phyloP scores from a whole-genome alignment of 2,888 invertebrate genomes.

The Brachyptera putata region DNA sequence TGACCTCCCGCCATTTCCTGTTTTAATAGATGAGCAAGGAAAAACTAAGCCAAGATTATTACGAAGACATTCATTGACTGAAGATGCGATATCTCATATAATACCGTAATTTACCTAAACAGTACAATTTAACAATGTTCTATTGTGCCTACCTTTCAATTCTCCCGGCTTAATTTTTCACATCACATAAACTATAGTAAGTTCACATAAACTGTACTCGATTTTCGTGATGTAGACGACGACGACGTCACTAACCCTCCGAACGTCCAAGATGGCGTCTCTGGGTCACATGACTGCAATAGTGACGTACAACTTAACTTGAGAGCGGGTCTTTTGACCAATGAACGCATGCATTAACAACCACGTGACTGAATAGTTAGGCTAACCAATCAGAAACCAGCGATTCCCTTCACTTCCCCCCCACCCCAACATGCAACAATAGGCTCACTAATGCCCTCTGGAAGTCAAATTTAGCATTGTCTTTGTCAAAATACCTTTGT shows the following conservation, averaged over 20 bases:
- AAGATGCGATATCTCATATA: too few relatives aligned
- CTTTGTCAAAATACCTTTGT: not conserved
- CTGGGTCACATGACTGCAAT: conserved; percentile 53
- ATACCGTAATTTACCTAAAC: conserved; percentile 1
- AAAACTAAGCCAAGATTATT: not conserved
- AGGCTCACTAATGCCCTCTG: conserved; percentile 8
- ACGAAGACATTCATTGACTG: too few relatives aligned
- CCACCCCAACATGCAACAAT: not conserved
- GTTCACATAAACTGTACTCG: conserved; percentile 33
- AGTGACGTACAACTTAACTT: conserved; percentile 42
- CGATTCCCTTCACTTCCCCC: conserved; percentile 20
- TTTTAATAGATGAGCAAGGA: conserved; percentile 18
- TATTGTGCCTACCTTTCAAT: conserved; percentile 3
- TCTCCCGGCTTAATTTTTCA: conserved; percentile 12
- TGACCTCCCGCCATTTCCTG: conserved; percentile 33
- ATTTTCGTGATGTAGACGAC: conserved; percentile 26
- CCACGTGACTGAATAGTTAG: conserved; percentile 31
- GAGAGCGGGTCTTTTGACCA: conserved; percentile 30
- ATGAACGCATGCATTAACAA: conserved; percentile 23
- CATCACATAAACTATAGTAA: conserved; percentile 41
- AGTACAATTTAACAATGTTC: not conserved
- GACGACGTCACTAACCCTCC: conserved; percentile 50
- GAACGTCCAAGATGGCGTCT: conserved; percentile 57
- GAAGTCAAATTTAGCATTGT: not conserved
- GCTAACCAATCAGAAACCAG: conserved; percentile 28